phyloP scores from a whole-genome alignment of 2,113 vertebrate genomes.

The Crotalus helleri region DNA sequence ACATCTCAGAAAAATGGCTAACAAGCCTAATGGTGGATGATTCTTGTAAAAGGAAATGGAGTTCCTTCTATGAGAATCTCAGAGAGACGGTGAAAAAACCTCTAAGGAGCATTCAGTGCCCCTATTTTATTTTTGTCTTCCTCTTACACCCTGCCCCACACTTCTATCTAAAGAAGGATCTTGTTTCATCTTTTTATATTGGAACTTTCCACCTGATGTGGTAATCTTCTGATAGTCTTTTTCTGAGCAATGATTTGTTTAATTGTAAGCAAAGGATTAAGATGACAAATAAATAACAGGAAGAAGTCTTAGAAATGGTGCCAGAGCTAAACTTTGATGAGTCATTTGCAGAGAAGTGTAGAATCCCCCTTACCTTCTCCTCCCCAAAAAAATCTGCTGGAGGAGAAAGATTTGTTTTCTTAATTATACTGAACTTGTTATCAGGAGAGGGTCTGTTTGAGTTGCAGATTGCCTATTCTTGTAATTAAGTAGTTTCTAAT shows the following conservation, averaged over 20 bases:
- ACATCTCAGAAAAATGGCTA: background rate
- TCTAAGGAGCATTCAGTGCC: background rate
- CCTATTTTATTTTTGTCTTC: background rate
- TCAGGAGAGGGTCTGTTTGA: background rate
- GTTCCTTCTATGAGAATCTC: background rate
- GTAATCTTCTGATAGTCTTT: constrained; percentile 19
- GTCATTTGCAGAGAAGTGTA: background rate
- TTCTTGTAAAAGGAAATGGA: background rate
- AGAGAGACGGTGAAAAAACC: background rate
- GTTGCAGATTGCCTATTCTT: background rate
- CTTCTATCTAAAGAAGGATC: background rate
- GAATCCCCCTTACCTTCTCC: background rate
- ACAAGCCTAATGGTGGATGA: background rate
- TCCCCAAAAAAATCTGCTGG: background rate
- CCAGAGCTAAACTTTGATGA: background rate
- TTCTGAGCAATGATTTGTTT: background rate
- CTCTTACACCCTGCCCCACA: background rate
- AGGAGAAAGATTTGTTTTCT: background rate
- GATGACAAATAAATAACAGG: constrained; percentile 2
- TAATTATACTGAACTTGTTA: background rate
- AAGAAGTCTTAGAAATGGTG: background rate
- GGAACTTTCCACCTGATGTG: constrained; percentile 13
- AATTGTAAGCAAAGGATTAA: constrained; percentile 15
- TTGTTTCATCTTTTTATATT: background rate
- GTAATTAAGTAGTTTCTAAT: background rate